Conservation (phyloP, 1,140 invertebrate genomes). For the Drosophila santomea region DNA sequence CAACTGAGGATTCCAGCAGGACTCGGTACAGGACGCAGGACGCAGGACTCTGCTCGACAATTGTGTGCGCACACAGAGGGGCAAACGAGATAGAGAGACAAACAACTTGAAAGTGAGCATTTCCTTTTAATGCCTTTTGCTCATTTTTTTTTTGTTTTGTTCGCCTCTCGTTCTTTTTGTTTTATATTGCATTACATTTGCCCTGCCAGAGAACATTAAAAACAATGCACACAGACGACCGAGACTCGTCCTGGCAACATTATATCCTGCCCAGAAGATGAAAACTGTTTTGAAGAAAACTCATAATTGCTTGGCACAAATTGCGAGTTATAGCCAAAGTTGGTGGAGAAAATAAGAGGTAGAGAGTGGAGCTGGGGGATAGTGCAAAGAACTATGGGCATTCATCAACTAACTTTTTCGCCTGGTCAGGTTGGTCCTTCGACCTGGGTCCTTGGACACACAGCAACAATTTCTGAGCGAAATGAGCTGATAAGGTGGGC, state of each 20-base stretch:
- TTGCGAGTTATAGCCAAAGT: constrained; percentile 78
- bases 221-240: constrained; percentile 63
- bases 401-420: constrained; percentile 64
- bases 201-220: constrained; percentile 59
- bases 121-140: constrained; percentile 76
- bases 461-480: neutral
- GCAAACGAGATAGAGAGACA: constrained; percentile 28
- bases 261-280: constrained; percentile 56
- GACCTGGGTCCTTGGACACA: neutral
- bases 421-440: constrained; percentile 20
- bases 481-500: constrained; percentile 53
- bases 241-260: constrained; percentile 58
- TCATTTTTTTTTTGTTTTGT: constrained; percentile 69
- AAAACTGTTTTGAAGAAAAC: constrained; percentile 72
- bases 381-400: constrained; percentile 54
- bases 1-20: neutral
- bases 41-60: constrained; percentile 57
- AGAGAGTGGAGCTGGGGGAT: neutral
- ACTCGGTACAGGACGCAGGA: constrained; percentile 23
- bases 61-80: constrained; percentile 30
- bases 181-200: constrained; percentile 82
- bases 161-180: constrained; percentile 40
- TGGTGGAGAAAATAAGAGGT: constrained; percentile 4
- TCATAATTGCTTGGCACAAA: constrained; percentile 79
- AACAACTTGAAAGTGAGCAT: constrained; percentile 75